Conservation (phyloP, 2,888 invertebrate genomes). For the Anticlea derivata region DNA sequence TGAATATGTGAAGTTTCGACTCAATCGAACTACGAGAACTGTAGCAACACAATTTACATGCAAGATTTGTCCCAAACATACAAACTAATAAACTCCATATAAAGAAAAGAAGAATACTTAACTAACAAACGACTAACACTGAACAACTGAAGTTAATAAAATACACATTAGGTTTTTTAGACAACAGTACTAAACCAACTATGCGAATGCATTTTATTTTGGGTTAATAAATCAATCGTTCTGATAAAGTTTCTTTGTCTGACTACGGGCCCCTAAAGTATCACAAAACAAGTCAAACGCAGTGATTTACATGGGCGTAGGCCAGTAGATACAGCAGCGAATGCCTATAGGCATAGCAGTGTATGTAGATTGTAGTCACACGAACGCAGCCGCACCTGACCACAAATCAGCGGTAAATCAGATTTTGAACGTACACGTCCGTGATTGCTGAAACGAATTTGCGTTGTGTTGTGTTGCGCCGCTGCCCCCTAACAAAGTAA, state of each 20-base stretch:
- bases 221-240: neutral
- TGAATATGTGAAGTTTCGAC: no score
- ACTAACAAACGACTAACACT: no score
- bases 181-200: no score
- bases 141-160: no score
- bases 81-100: no score
- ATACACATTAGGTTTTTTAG: no score
- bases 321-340: slow-evolving; percentile 12
- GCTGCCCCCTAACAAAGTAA: slow-evolving; percentile 58
- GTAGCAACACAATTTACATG: no score
- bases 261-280: slow-evolving; percentile 7
- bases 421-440: slow-evolving; percentile 69
- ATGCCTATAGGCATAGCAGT: neutral
- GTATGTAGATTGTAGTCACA: slow-evolving; percentile 17
- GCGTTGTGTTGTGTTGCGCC: slow-evolving; percentile 46
- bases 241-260: slow-evolving; percentile 2
- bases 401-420: slow-evolving; percentile 81
- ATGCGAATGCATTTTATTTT: no score
- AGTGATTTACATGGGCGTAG: slow-evolving; percentile 28
- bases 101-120: no score
- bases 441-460: slow-evolving; percentile 75
- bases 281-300: slow-evolving; percentile 16
- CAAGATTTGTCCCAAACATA: no score
- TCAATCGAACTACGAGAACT: no score
- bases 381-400: slow-evolving; percentile 49